Evolutionary conservation across 1,140 invertebrate species (phyloP), one percentile per base, ranked within the genome.

Genomic region (Halictus rubicundus): DNA sequence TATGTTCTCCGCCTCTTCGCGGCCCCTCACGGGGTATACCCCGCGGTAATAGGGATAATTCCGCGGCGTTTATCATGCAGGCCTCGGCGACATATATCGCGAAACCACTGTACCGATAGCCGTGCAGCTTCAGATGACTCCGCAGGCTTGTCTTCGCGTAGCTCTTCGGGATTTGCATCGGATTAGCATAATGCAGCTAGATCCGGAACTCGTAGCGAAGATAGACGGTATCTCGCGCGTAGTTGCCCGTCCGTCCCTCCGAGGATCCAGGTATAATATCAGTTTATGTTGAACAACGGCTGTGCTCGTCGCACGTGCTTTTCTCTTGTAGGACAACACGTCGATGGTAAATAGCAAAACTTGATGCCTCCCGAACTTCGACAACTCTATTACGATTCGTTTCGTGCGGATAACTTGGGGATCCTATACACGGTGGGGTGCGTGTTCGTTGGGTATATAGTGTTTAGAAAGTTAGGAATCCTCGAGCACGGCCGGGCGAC

Each of bases 171-270:
- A 90, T 90, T 90, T 88, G 80, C 89, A 90, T 89, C 70, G 27
- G 59, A 89, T 90, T 90, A 90, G 83, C 88, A 88, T 90, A 90
- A 90, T 89, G 82, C 80, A 81, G 77, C 68, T 82, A 72, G 73
- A 59, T 68, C 74, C 76, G 72, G 60, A 75, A 74, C 80, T 74
- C 49, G 37, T 42, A 39, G 37, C 42, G 19, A 81, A 64, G 70
- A 65, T 84, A 73, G 73, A 77, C 68, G 69, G 64, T 86, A 72
- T 85, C 79, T 84, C 61, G n/a, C 27, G 64, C 65, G 19, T 49
- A 70, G 57, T 80, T 69, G 59, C 37, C n/a, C 65, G 83, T 37
- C 68, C 64, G 61, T 78, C 79, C 79, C 71, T 64, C 46, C 42
- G 75, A 49, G 74, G 70, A 68, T 59, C 85, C 68, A 76, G 37